Evolutionary conservation across 2,113 vertebrate species (phyloP), one percentile per base, ranked within the genome.

Genomic region (Heterotilapia buettikoferi): DNA sequence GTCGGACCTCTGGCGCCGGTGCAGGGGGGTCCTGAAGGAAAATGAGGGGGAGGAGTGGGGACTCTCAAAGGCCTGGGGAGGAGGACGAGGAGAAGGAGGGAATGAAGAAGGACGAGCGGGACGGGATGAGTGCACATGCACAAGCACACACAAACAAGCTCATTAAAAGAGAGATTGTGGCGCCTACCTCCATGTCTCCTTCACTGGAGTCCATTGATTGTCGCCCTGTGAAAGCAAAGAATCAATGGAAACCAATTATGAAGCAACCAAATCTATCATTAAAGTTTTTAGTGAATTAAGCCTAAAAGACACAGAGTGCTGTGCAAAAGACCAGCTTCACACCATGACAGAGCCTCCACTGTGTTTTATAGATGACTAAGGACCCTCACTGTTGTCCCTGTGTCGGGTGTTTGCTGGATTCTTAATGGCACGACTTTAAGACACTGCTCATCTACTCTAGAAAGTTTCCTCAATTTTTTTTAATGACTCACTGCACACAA

Each of bases 41-140:
- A 86, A 93, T 47, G 97, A 92, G 0, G 98, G 97, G n/a, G 98
- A 98, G 84, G 97, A 98, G 21, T 96, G 96, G 7, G 98, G 98
- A 21, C 98, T 98, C 95, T 98, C 98, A 19, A 95, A 94, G 76
- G 89, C 94, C 96, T 97, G 87, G 84, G 84, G 80, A 38, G 11
- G 73, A 86, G 80, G 81, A 56, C n/a, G 93, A n/a, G 31, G 90
- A 36, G 90, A 94, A 92, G 73, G 97, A 84, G 11, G 83, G 82
- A n/a, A 86, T 73, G 21, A 52, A 66, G 0, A 96, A 96, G 12
- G 97, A 97, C n/a, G 96, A 96, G 3, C 95, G 92, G 1, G 96
- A 95, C 4, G 85, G 85, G 82, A 53, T 88, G 92, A 92, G 89
- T 88, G 87, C 86, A 80, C 88, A 73, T 81, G 83, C 86, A 80